A percentile compares a stretch with the other conserved stretches of the same genome.
phyloP scores from a whole-genome alignment of 2,888 invertebrate genomes.

The Protula sp. region DNA sequence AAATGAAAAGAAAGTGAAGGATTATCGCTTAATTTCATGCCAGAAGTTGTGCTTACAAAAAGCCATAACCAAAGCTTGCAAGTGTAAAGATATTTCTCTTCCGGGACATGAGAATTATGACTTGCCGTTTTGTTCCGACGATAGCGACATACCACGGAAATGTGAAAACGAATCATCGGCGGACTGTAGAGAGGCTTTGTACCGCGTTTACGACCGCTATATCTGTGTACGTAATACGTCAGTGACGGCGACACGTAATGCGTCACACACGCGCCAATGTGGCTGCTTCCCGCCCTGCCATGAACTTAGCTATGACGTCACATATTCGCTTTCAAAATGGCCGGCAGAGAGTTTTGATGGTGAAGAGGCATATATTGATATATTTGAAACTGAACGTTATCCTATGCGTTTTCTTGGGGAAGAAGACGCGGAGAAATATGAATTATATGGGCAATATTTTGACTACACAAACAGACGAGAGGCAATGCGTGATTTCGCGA shows the following conservation, averaged over 20 bases:
- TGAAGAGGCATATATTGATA: conserved; percentile 23
- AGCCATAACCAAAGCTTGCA: conserved; percentile 15
- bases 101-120: conserved; percentile 18
- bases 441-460: conserved; percentile 17
- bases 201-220: conserved; percentile 12
- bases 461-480: conserved; percentile 14
- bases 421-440: conserved; percentile 17
- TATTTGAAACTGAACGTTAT: conserved; percentile 19
- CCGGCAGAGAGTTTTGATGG: conserved; percentile 24
- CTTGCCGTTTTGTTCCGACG: conserved; percentile 11
- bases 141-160: conserved; percentile 11
- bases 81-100: conserved; percentile 19
- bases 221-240: conserved; percentile 12
- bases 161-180: conserved; percentile 8
- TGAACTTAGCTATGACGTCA: conserved; percentile 21
- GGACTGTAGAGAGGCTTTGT: conserved; percentile 9
- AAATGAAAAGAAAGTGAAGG: background rate
- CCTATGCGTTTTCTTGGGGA: conserved; percentile 10
- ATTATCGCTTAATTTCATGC: conserved; percentile 22
- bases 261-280: conserved; percentile 11
- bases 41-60: conserved; percentile 23
- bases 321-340: conserved; percentile 23
- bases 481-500: conserved; percentile 21
- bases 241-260: conserved; percentile 13
- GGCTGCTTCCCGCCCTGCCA: conserved; percentile 21